phyloP scores from a whole-genome alignment of 23 tunicate species.

The Halocynthia aurantium region DNA sequence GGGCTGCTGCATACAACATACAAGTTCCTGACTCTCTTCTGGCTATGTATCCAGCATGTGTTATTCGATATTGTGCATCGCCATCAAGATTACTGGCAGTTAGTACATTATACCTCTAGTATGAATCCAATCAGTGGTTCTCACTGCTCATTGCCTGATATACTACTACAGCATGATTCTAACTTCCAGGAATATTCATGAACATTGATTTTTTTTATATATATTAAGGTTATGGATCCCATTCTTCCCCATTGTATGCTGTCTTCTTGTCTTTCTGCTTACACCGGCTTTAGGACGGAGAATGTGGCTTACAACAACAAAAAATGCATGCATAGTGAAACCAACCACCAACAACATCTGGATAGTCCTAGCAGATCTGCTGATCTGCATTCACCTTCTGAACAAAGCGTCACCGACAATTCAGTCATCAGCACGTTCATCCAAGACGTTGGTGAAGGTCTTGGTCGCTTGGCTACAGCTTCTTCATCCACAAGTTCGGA shows the following conservation, averaged over 20 bases:
- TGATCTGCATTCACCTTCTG: neutral
- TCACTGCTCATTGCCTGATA: neutral
- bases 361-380: neutral
- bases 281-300: constrained; percentile 45
- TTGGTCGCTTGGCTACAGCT: constrained; percentile 19
- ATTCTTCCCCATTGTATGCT: constrained; percentile 55
- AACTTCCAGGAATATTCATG: neutral
- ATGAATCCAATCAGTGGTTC: too few species aligned
- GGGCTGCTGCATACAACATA: constrained; percentile 51
- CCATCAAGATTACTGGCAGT: constrained; percentile 67
- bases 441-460: constrained; percentile 56
- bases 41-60: constrained; percentile 56
- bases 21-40: constrained; percentile 40
- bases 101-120: neutral
- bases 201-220: too few species aligned
- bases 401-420: constrained; percentile 8
- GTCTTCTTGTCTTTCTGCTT: constrained; percentile 50
- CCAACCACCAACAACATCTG: constrained; percentile 15
- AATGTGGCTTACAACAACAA: constrained; percentile 31
- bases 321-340: constrained; percentile 10
- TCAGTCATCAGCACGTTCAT: constrained; percentile 38
- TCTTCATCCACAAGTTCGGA: neutral
- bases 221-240: constrained; percentile 66
- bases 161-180: neutral
- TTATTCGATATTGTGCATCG: constrained; percentile 54